Conservation (phyloP, 35 echinoderm and acorn worm genomes). For the Anneissia japonica region DNA sequence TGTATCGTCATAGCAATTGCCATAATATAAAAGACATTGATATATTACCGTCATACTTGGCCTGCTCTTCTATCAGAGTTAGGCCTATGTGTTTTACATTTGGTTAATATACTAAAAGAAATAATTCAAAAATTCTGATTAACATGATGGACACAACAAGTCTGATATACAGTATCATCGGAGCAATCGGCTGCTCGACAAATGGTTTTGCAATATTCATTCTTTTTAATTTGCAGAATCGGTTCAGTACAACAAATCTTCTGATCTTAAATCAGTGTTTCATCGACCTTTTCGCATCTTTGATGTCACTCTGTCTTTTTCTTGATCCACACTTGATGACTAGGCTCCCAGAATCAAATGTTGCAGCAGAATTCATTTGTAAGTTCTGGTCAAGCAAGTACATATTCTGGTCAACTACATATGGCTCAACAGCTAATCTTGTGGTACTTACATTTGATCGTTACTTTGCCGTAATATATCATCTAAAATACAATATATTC, state of each 20-base stretch:
- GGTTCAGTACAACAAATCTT: background rate
- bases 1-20: too few species aligned
- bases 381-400: constrained; percentile 85
- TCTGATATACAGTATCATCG: background rate
- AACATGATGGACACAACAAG: background rate
- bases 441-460: constrained; percentile 71
- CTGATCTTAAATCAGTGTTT: background rate
- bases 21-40: too few species aligned
- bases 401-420: constrained; percentile 68
- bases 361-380: constrained; percentile 39
- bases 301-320: background rate
- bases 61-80: too few species aligned
- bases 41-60: too few species aligned
- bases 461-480: constrained; percentile 84
- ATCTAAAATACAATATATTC: constrained; percentile 36
- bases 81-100: too few species aligned
- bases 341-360: background rate
- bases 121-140: too few species aligned
- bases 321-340: background rate
- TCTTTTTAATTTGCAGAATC: background rate
- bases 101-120: too few species aligned
- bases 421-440: constrained; percentile 74
- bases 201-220: background rate
- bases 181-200: background rate
- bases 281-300: background rate